Base-by-base conservation (phyloP, 2,888 invertebrate species). In the Encarsia formosa region DNA sequence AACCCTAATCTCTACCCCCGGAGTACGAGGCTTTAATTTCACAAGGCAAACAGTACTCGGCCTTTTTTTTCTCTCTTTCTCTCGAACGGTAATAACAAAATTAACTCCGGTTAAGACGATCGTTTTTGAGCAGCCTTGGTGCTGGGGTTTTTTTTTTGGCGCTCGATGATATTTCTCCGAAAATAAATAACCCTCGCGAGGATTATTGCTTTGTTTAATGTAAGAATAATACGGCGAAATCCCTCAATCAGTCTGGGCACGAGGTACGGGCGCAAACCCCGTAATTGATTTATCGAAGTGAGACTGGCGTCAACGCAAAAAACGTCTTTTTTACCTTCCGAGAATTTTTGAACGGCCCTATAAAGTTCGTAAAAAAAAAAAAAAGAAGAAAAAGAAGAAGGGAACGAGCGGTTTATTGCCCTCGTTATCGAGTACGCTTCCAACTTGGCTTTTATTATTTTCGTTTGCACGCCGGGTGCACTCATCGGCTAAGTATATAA, bases 201-300 rank as follows among this genome's bases (percentile, higher is more conserved):
- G 43, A 35, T 32, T 20, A 35, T 32, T 20, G 34, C 34, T 23
- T 43, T 48, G 46, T 47, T 54, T 54, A 51, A 54, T 51, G 50
- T 29, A 54, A 37, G 32, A 51, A 48, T 51, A 51, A 54, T 54
- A 41, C 35, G 16, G 40, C 31, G 35, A 44, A 55, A 51, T 55
- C 44, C 54, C 40, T 47, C 44, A 51, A 46, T 47, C 48, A 44
- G 47, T 40, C 26, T 6, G 6, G 26, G 26, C 26, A 26, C 26
- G 11, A 26, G 6, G 11, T 6, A 6, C 26, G 26, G 26, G 6
- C 43, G 29, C 20, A 15, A n/a, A 26, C 29, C 35, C 38, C 34
- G 26, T 50, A 56, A 56, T 56, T 52, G 50, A 53, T 53, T 52
- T 56, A 56, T 53, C 48, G 47, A 50, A 47, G 49, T 44, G 49